Evolutionary conservation across 2,888 invertebrate species (phyloP), one percentile per base, ranked within the genome.

Genomic region (Eupithecia dodoneata): DNA sequence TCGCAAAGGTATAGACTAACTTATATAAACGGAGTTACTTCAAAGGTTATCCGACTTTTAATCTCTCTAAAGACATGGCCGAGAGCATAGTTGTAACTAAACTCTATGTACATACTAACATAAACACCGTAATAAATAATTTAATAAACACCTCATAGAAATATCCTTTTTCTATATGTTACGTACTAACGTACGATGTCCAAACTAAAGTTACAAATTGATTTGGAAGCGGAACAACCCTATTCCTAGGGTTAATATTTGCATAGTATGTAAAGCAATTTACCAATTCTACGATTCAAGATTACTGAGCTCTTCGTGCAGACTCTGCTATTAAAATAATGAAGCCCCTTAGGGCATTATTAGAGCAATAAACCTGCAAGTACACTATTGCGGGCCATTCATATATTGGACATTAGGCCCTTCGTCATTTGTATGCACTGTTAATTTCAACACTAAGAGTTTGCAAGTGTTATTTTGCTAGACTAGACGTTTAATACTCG

Each of bases 311-410:
- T 85, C 87, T 86, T 83, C 84, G 82, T 83, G 85, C 83, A 81
- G 81, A 72, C 84, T 83, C 84, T 84, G 84, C 86, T 85, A 88
- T 88, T 90, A 88, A 86, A 88, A 89, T 89, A 89, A 90, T 89
- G 82, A 82, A 85, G 78, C 82, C 83, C 81, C 85, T 84, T 85
- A 82, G 78, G 81, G 82, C 80, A 83, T 80, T 84, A 84, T 84
- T 83, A 81, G 77, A 76, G 80, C 78, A 81, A 82, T 76, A 74
- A 78, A 76, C 67, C n/a, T 70, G 45, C 30, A 70, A 18, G 18
- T 18, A 47, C 10, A n/a, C n/a, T 13, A 13, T 30, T 18, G 69
- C 42, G 7, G n/a, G 12, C n/a, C 18, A 18, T 45, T 44, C 10
- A 69, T 42, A 42, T 15, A 18, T 13, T 42, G 42, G 42, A 63